Evolutionary conservation across 30 jellyfish, hydroid and myxozoan genomes (phyloP), one percentile per base, ranked within the genome.

Genomic region (Turritopsis rubra): DNA sequence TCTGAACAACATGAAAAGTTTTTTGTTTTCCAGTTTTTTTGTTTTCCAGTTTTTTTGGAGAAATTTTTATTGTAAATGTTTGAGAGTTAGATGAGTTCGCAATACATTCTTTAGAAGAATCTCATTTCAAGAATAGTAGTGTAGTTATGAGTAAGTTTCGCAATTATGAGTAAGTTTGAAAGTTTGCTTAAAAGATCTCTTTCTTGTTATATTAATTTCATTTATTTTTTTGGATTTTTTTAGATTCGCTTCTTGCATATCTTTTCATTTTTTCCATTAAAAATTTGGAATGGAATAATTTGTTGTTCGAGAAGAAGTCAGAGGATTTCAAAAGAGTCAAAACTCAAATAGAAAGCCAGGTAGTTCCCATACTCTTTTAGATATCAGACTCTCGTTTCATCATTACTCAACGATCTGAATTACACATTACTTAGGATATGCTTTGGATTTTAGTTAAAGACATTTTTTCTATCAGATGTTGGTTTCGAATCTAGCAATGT

Each of bases 161-260:
- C 30, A 68, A n/a, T 17, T 16, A 27, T 68, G 77, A 68, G 77
- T 68, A 68, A 68, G 30, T 68, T 23, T n/a, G 73, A 29, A 21
- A 75, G 75, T 21, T 52, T 88, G 66, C 80, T 84, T 20, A 71
- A 73, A 68, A 60, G n/a, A n/a, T n/a, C n/a, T n/a, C n/a, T n/a
- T 41, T 41, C 60, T 41, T 41, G 9, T 13, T 41, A 3, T 3
- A 41, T 41, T 41, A 3, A 41, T 7, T n/a, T n/a, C 77, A 1
- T n/a, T 0, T 68, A 68, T 7, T 0, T 68, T 68, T 17, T 68
- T 0, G 9, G 0, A 66, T 66, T 9, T 26, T 53, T 80, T 80
- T 52, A 80, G 87, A 80, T 26, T 80, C 84, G 16, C 52, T 80
- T 25, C 31, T 66, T 30, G 53, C 68, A 53, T 80, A 80, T 66